Percentiles rank a stretch among this genome's conserved stretches.
Evolutionary conservation across 37 sponge, comb jelly and placozoan species (phyloP).

Genomic region (Amphimedon queenslandica): DNA sequence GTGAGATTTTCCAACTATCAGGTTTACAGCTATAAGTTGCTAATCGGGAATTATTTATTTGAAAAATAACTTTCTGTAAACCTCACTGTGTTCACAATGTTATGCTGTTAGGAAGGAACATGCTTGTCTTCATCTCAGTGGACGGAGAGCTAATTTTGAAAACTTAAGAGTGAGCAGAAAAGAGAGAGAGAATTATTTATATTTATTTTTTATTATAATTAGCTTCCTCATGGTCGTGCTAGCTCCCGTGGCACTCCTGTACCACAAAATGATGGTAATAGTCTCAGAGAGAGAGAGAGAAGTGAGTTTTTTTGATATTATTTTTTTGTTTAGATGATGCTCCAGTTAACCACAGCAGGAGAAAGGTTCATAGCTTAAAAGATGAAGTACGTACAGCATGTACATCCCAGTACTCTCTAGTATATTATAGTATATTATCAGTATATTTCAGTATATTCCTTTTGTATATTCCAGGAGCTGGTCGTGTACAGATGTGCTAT

Average conservation of each 20-base stretch:
- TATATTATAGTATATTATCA: neutral
- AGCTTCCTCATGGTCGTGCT: too few species aligned
- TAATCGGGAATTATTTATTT: neutral
- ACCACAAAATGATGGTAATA: too few species aligned
- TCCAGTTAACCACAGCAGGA: neutral
- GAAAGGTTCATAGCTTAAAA: slow-evolving; percentile 25
- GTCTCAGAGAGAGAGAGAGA: too few species aligned
- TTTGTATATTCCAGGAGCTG: slow-evolving; percentile 38
- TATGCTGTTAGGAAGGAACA: slow-evolving; percentile 44
- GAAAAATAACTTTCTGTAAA: neutral
- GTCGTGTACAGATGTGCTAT: slow-evolving; percentile 66
- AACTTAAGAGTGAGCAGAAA: slow-evolving; percentile 51
- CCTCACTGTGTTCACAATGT: neutral
- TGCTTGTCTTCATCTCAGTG: slow-evolving; percentile 59
- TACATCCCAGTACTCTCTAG: neutral
- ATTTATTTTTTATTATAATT: neutral
- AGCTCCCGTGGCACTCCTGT: too few species aligned
- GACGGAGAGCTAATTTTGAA: slow-evolving; percentile 29
- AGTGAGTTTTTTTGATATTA: too few species aligned
- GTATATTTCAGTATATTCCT: neutral
- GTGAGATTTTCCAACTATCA: too few species aligned
- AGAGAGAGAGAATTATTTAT: too few species aligned
- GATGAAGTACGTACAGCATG: slow-evolving; percentile 39
- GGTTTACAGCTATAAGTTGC: too few species aligned
- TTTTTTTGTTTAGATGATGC: too few species aligned